Base-by-base conservation (phyloP, 2,888 invertebrate genomes). In the Cheilosia vulpina region DNA sequence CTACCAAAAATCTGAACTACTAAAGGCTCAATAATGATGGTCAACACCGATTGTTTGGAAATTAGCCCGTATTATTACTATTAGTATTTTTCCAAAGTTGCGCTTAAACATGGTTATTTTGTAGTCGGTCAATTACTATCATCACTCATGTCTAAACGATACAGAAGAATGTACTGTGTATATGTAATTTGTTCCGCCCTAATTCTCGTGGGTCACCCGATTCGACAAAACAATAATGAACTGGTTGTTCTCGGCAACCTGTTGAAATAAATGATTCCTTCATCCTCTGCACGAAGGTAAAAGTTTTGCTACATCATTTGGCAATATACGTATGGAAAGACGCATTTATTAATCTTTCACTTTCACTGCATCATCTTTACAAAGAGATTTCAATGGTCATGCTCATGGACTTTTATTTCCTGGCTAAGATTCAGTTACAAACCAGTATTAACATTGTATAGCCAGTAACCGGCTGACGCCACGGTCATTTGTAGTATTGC, bases 331-430 rank as follows among this genome's bases (percentile, higher is more conserved):
- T 31, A n/a, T n/a, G 19, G 17, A 6, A 38, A 53, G 66, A 66
- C n/a, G 13, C 66, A 21, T 53, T 43, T 13, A 2, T 4, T 21
- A 27, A 68, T 68, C 55, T 73, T 55, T 55, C 55, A 73, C 73
- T 73, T 73, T 73, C 73, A 63, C 73, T 62, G 43, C 53, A 72
- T 41, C 73, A 34, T 43, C 63, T 55, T 9, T 17, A 53, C 24
- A 66, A 52, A 66, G 65, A 24, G 52, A 52, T 52, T 55, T 45
- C 55, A 27, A 17, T 68, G 55, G 43, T 34, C 55, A 17, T 68
- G 55, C 31, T 34, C 55, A 68, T 68, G 63, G 73, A 73, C 63
- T 73, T 73, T 73, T 73, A 73, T 73, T 73, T 73, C 73, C 73
- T 73, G 73, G 11, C 21, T 24, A 45, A 53, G 62, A 55, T 63